Base-by-base conservation (phyloP, 1,140 invertebrate species). In the Lepidurus packardi region DNA sequence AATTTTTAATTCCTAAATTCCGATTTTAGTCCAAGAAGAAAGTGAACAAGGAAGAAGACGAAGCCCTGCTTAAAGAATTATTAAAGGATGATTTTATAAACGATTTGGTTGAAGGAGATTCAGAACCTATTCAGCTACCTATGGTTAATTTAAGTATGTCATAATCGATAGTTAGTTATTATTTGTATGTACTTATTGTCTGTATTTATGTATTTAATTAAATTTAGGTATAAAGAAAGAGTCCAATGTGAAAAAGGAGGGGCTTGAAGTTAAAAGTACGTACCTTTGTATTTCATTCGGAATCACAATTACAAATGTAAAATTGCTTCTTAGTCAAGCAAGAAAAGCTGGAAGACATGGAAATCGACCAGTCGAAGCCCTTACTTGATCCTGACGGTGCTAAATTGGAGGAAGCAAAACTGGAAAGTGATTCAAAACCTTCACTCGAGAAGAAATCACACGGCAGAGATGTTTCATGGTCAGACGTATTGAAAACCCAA, bases 31-130 rank as follows among this genome's bases (percentile, higher is more conserved):
- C 53, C 13, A 65, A 65, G 4, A 65, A 65, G 53, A 65, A 65
- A 65, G 53, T 65, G 53, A 65, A 65, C 53, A 65, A 65, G 21
- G 53, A 65, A 65, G 53, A 65, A 65, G 53, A 65, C 21, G 53
- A 65, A 65, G 53, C 53, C 13, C 53, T 65, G 4, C 53, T 65
- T 65, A 65, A 65, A 65, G 53, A 65, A 16, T 65, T 65, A 65
- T 5, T 65, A 21, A 65, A 65, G 13, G 53, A 65, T 65, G 53
- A 65, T 65, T 65, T 65, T 21, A 65, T 65, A 65, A 65, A 21
- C 53, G 53, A 65, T 65, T 13, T 21, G 8, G 53, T 65, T 8
- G 16, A 13, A n/a, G 53, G 53, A 0, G 53, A 65, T 21, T 13
- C 53, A 1, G 53, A 65, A n/a, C 53, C 53, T 65, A 65, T 65